Conservation (phyloP, 2,113 vertebrate genomes). For the Etheostoma cragini region DNA sequence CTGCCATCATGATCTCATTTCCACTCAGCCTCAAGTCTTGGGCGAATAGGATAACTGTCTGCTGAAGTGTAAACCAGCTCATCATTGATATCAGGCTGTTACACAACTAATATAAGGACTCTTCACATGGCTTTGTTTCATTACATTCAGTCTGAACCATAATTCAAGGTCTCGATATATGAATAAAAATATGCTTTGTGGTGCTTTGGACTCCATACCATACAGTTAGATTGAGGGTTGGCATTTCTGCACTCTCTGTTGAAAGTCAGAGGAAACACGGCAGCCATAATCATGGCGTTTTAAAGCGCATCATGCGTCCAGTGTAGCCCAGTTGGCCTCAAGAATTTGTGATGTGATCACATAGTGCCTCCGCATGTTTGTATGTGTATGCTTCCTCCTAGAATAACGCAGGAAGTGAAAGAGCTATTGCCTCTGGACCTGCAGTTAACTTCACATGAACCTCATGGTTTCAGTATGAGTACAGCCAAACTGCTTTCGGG, state of each 20-base stretch:
- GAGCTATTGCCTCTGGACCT: constrained; percentile 21
- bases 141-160: background rate
- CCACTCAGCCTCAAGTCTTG: background rate
- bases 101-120: background rate
- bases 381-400: constrained; percentile 6
- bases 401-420: constrained; percentile 56
- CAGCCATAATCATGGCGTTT: constrained; percentile 26
- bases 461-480: constrained; percentile 29
- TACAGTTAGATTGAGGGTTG: constrained; percentile 3
- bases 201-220: constrained; percentile 9
- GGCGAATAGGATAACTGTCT: background rate
- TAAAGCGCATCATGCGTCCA: background rate
- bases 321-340: constrained; percentile 16
- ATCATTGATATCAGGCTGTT: background rate
- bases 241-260: constrained; percentile 2
- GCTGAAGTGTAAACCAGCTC: no score
- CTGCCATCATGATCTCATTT: background rate
- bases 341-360: constrained; percentile 47
- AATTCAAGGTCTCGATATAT: background rate
- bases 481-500: constrained; percentile 19
- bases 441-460: constrained; percentile 41
- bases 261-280: constrained; percentile 34
- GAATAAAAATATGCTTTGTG: constrained; percentile 34
- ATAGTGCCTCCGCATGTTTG: constrained; percentile 20
- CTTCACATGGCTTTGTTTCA: background rate